Evolutionary conservation across 2,888 invertebrate species (phyloP), one percentile per base, ranked within the genome.

Genomic region (Trisateles emortualis): DNA sequence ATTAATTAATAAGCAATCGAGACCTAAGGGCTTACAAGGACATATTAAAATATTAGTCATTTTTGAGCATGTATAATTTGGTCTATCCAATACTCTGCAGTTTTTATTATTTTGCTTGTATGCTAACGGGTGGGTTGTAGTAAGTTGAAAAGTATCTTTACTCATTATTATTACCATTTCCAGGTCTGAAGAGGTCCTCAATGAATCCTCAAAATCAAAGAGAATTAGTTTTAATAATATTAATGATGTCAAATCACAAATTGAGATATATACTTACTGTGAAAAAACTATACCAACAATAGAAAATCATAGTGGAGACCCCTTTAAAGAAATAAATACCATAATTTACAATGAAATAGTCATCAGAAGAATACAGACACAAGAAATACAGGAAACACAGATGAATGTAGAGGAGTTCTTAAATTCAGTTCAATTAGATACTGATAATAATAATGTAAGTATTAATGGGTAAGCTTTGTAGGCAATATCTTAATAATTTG

Each of bases 171-270:
- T 17, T 11, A 19, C 14, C 36, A 43, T 51, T 55, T 73, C 69
- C 45, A 87, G 87, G 40, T 80, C 84, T 22, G 68, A 85, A 58
- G 60, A 66, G 42, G 48, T 64, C 41, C 50, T 86, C 14, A 74
- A 72, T 54, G 60, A 74, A 56, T 59, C 53, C 16, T 48, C 52
- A 13, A 70, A 63, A 39, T 13, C 62, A 5, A 86, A 78, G 49
- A 72, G 67, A 54, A 70, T 84, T 9, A 60, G 57, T 33, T 87
- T 87, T 58, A 70, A 72, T 48, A 78, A 81, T 42, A 63, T 86
- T 36, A 45, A 73, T 52, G 87, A 87, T 22, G 66, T 86, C 0
- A 80, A 81, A 76, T 53, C 79, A 10, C 54, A 76, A 58, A 52
- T 78, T 52, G 64, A 75, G 60, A 53, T 72, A 8, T 50, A 64